These are phyloP conservation scores for Copsychus sechellarum DNA, from an alignment of 2,113 vertebrate genomes.

Conservation along the genomic window DNA sequence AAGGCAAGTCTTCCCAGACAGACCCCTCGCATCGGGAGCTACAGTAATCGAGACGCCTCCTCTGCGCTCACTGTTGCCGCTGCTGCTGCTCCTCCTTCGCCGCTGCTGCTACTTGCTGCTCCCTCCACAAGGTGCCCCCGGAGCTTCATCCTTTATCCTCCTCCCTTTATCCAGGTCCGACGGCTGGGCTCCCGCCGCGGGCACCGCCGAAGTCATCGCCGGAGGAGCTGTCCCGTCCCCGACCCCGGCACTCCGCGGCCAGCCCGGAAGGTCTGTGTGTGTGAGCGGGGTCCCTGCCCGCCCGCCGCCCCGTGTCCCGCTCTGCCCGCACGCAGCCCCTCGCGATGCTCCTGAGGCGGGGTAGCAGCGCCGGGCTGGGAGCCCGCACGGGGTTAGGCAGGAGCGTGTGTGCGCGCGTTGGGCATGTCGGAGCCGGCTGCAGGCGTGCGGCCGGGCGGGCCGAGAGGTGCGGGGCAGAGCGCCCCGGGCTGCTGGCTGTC, in stretches of 20 bases:
- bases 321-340: background rate
- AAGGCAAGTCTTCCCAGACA: constrained; percentile 76
- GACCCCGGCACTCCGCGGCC: background rate
- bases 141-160: constrained; percentile 18
- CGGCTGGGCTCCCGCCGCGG: background rate
- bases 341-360: background rate
- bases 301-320: background rate
- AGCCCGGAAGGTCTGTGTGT: constrained; percentile 39
- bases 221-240: background rate
- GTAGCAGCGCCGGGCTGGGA: background rate
- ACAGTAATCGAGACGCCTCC: background rate
- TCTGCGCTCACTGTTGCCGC: background rate
- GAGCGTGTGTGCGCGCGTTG: background rate
- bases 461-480: background rate
- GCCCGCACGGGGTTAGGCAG: background rate
- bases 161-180: background rate
- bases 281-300: background rate
- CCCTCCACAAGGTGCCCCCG: constrained; percentile 52
- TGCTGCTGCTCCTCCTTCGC: constrained; percentile 7
- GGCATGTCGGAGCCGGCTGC: background rate
- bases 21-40: constrained; percentile 60
- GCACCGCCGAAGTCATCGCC: background rate
- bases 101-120: constrained; percentile 18
- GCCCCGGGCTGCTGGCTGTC: background rate
- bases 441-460: background rate